These are phyloP conservation scores for Timema cristinae DNA, from an alignment of 2,888 invertebrate species.

Conservation along the genomic window DNA sequence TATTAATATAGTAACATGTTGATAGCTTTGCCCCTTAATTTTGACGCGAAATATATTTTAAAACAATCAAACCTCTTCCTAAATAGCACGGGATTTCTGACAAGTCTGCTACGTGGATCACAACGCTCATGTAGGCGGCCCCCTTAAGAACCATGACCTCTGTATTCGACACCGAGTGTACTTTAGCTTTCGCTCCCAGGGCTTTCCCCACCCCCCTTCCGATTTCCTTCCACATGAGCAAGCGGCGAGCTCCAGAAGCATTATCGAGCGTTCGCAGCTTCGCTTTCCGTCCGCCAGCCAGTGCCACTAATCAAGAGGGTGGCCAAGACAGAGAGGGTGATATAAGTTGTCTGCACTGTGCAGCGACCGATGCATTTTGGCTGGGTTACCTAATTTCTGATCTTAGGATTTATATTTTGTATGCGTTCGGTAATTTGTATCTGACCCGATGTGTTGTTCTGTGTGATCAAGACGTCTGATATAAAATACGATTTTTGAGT, in stretches of 20 bases:
- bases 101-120: too few relatives aligned
- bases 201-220: slow-evolving; percentile 1
- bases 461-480: too few relatives aligned
- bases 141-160: neutral
- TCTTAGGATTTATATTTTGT: too few relatives aligned
- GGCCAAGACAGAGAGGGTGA: slow-evolving; percentile 8
- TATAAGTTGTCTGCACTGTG: neutral
- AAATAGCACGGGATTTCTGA: too few relatives aligned
- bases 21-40: too few relatives aligned
- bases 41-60: too few relatives aligned
- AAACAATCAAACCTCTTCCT: too few relatives aligned
- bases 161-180: slow-evolving; percentile 12
- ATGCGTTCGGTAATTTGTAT: too few relatives aligned
- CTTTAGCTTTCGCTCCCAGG: slow-evolving; percentile 15
- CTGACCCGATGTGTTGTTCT: too few relatives aligned
- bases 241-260: slow-evolving; percentile 15
- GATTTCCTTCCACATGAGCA: slow-evolving; percentile 13
- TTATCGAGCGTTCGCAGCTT: slow-evolving; percentile 14
- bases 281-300: slow-evolving; percentile 12
- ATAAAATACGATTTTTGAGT: too few relatives aligned
- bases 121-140: too few relatives aligned
- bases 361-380: slow-evolving; percentile 13
- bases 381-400: neutral
- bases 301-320: neutral
- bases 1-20: too few relatives aligned